These are phyloP conservation scores for Eurytemora carolleeae DNA, from an alignment of 1,140 invertebrate genomes.

Conservation along the genomic window DNA sequence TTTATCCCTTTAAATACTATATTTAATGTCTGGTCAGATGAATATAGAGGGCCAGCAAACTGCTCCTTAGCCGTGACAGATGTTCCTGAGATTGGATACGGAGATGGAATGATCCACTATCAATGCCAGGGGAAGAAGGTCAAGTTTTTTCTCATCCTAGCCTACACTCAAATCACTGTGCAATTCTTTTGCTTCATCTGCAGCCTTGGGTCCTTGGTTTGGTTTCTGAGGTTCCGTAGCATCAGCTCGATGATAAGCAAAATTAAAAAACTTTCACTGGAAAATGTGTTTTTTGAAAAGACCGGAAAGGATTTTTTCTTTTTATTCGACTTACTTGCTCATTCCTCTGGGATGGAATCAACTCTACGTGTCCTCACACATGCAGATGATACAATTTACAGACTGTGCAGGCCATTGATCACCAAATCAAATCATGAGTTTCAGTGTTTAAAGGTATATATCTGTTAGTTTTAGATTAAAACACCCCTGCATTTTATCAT, in stretches of 20 bases:
- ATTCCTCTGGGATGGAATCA: constrained; percentile 5
- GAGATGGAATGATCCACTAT: neutral
- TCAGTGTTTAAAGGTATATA: no score
- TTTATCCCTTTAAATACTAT: no score
- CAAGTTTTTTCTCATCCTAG: constrained; percentile 4
- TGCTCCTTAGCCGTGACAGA: constrained; percentile 1
- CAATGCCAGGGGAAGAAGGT: constrained; percentile 10
- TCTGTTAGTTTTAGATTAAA: no score
- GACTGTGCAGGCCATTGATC: constrained; percentile 5
- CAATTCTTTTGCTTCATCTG: neutral
- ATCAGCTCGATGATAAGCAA: neutral
- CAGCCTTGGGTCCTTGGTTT: neutral
- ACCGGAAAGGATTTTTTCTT: constrained; percentile 8
- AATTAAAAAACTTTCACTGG: neutral
- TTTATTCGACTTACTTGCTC: constrained; percentile 7
- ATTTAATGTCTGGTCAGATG: no score
- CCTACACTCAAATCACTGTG: constrained; percentile 1
- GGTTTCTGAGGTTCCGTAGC: constrained; percentile 4
- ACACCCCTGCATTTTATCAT: no score
- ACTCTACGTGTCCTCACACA: constrained; percentile 9
- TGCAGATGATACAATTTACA: constrained; percentile 6
- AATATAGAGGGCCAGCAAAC: neutral
- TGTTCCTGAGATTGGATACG: neutral
- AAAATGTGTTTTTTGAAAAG: neutral
- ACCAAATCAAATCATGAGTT: neutral